phyloP scores from a whole-genome alignment of 2,888 invertebrate genomes.

The Caenorhabditis panamensis region DNA sequence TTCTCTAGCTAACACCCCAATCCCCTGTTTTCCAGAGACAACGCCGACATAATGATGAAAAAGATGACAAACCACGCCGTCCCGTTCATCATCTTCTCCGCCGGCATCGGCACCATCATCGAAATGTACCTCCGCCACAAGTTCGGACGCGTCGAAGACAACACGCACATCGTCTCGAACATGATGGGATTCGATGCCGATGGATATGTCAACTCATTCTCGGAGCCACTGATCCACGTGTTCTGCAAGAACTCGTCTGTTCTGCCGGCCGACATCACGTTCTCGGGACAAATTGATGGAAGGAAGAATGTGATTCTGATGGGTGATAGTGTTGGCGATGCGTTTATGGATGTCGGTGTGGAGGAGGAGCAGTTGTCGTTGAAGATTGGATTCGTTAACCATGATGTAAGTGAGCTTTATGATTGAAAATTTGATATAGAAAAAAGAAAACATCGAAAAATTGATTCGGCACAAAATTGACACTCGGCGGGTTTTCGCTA shows the following conservation, averaged over 20 bases:
- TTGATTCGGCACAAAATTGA: too few relatives aligned
- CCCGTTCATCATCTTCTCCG: conserved; percentile 94
- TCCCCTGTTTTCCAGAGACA: conserved; percentile 58
- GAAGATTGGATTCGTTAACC: conserved; percentile 93
- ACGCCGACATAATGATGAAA: conserved; percentile 63
- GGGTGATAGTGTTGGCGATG: conserved; percentile 94
- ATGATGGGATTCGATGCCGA: conserved; percentile 77
- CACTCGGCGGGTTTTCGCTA: not conserved
- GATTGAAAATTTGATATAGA: too few relatives aligned
- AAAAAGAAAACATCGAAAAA: too few relatives aligned
- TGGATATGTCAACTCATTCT: conserved; percentile 84
- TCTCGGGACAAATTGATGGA: conserved; percentile 54
- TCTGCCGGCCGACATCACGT: conserved; percentile 82
- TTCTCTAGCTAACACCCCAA: too few relatives aligned
- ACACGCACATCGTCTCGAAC: conserved; percentile 79
- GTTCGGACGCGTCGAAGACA: conserved; percentile 58
- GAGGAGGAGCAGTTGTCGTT: conserved; percentile 85
- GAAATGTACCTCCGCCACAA: conserved; percentile 87
- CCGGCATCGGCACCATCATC: conserved; percentile 86
- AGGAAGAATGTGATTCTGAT: conserved; percentile 90
- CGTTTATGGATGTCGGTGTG: conserved; percentile 92
- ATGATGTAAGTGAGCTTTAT: conserved; percentile 52
- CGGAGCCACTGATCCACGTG: conserved; percentile 90
- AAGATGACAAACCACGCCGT: conserved; percentile 82
- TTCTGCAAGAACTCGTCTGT: conserved; percentile 94